Evolutionary conservation across 2,113 vertebrate genomes (phyloP).

Genomic region (Phalacrocorax aristotelis): DNA sequence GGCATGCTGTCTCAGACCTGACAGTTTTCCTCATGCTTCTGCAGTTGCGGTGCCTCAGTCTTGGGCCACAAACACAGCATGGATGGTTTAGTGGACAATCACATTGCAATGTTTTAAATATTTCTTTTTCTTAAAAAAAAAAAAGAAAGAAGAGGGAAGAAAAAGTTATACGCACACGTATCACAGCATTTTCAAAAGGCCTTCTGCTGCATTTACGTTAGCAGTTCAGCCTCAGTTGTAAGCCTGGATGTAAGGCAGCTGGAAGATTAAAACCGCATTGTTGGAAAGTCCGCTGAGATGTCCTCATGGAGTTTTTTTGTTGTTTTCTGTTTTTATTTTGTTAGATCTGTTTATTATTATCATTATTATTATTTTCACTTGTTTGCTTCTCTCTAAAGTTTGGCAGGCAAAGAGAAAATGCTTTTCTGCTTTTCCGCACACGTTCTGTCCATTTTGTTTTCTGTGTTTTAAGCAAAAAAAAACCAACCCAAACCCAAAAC

Average conservation of each 20-base stretch:
- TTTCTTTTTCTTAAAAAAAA: conserved; percentile 55
- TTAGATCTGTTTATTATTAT: not conserved
- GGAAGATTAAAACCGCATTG: conserved; percentile 71
- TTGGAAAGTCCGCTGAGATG: conserved; percentile 55
- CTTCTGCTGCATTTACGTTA: conserved; percentile 36
- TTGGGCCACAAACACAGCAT: conserved; percentile 49
- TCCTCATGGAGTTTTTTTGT: conserved; percentile 20
- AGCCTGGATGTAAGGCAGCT: conserved; percentile 79
- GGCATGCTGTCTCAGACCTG: not conserved
- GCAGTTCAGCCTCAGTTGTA: conserved; percentile 67
- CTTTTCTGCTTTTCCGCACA: conserved; percentile 20
- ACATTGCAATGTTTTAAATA: conserved; percentile 53
- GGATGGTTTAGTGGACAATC: conserved; percentile 52
- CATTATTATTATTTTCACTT: not conserved
- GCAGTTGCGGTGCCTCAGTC: conserved; percentile 40
- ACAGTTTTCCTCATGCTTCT: not conserved
- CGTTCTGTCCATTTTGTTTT: conserved; percentile 37
- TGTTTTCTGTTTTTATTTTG: conserved; percentile 47
- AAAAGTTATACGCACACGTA: conserved; percentile 46
- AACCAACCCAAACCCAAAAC: not conserved
- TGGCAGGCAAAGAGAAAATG: conserved; percentile 63
- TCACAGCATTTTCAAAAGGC: conserved; percentile 75
- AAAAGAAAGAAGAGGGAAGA: conserved; percentile 36
- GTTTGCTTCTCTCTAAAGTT: conserved; percentile 47
- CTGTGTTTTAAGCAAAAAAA: not conserved